These are phyloP conservation scores for Panthera leo DNA, from an alignment of 2,113 vertebrate genomes.

Conservation along the genomic window DNA sequence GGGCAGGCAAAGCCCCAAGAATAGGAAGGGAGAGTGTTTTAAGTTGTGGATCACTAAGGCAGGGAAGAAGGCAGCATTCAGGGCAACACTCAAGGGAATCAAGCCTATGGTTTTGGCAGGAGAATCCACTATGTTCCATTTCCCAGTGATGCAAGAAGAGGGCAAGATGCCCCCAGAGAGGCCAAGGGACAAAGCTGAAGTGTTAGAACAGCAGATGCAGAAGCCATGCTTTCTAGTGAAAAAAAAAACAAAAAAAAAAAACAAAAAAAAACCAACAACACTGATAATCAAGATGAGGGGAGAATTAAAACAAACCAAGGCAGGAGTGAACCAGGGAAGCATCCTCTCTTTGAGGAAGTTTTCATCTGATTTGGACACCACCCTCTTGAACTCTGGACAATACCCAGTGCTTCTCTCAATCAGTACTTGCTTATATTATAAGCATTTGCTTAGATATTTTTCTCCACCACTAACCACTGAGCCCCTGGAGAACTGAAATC, in stretches of 20 bases:
- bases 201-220: not conserved
- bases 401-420: not conserved
- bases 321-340: not conserved
- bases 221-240: not conserved
- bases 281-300: not conserved
- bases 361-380: not conserved
- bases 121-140: not conserved
- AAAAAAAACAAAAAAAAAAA: not conserved
- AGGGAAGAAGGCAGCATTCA: not conserved
- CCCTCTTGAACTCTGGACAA: not conserved
- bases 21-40: not conserved
- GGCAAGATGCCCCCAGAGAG: not conserved
- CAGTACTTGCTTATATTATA: not conserved
- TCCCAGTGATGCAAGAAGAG: not conserved
- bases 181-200: not conserved
- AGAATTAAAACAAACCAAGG: slow-evolving; percentile 8
- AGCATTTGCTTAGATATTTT: not conserved
- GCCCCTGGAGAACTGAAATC: not conserved
- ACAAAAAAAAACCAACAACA: no score
- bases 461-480: not conserved
- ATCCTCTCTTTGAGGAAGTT: not conserved
- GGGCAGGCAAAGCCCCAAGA: not conserved
- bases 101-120: not conserved
- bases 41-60: not conserved
- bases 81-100: not conserved